Evolutionary conservation across 1,140 invertebrate species (phyloP).

Genomic region (Pseudobourletiella spinata): DNA sequence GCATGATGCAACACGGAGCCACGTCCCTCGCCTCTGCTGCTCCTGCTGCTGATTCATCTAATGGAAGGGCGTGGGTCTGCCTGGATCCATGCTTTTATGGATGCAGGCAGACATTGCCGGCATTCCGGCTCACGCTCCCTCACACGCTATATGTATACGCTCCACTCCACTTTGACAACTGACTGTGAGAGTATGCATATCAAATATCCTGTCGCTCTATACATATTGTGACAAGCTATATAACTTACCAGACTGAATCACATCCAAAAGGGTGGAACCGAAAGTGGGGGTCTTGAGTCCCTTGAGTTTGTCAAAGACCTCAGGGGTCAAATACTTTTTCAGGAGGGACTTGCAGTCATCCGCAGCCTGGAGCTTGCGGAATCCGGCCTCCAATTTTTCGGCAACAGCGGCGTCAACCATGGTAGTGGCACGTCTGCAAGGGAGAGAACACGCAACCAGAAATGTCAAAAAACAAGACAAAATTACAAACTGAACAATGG

Average conservation of each 20-base stretch:
- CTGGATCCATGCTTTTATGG: too few species aligned
- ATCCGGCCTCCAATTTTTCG: constrained; percentile 83
- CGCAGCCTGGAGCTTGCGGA: constrained; percentile 72
- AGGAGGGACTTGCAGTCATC: constrained; percentile 82
- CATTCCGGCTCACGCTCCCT: too few species aligned
- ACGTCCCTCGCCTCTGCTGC: too few species aligned
- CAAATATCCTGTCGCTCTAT: too few species aligned
- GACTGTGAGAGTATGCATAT: too few species aligned
- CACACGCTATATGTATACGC: background rate
- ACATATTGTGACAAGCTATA: too few species aligned
- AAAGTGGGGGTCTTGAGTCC: constrained; percentile 84
- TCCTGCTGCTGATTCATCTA: too few species aligned
- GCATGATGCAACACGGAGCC: too few species aligned
- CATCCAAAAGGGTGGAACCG: constrained; percentile 78
- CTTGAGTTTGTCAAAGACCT: constrained; percentile 82
- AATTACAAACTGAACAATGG: background rate
- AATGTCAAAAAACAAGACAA: background rate
- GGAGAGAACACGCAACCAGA: background rate
- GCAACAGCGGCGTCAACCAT: constrained; percentile 80
- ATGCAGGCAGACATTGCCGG: too few species aligned
- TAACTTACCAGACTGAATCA: constrained; percentile 72
- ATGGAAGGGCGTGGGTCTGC: too few species aligned
- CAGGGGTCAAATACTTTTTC: constrained; percentile 57
- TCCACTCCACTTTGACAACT: background rate
- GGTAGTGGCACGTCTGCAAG: constrained; percentile 40